Percentiles rank a stretch among this genome's conserved stretches.
These are phyloP conservation scores for Chironomus striatipennis DNA, from an alignment of 1,140 invertebrate species.

Conservation along the genomic window DNA sequence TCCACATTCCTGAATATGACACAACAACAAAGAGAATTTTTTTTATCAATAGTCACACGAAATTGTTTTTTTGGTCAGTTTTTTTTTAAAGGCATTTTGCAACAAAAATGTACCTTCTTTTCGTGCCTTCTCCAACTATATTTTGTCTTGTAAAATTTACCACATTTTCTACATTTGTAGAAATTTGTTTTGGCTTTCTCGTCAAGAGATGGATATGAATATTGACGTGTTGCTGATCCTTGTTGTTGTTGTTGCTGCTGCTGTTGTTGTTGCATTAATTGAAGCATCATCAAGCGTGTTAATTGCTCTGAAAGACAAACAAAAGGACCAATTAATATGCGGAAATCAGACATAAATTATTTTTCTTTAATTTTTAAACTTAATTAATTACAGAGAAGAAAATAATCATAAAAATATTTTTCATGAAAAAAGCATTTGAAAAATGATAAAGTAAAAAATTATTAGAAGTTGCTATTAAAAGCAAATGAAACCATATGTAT, in stretches of 20 bases:
- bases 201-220: not conserved
- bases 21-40: not conserved
- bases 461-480: not conserved
- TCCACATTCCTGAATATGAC: constrained; percentile 43
- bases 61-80: no score
- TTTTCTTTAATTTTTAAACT: not conserved
- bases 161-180: constrained; percentile 40
- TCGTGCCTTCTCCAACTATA: constrained; percentile 41
- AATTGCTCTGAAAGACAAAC: constrained; percentile 10
- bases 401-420: constrained; percentile 1
- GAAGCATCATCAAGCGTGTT: constrained; percentile 9
- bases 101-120: constrained; percentile 32
- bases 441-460: not conserved
- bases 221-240: not conserved
- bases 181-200: constrained; percentile 10
- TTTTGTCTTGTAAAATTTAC: constrained; percentile 40
- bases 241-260: not conserved
- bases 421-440: not conserved
- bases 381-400: not conserved
- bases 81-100: not conserved
- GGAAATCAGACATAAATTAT: not conserved
- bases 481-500: not conserved
- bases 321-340: not conserved
- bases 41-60: not conserved
- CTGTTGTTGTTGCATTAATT: constrained; percentile 16